These are phyloP conservation scores for Dinomys branickii DNA, from an alignment of 2,113 vertebrate species.

Conservation along the genomic window DNA sequence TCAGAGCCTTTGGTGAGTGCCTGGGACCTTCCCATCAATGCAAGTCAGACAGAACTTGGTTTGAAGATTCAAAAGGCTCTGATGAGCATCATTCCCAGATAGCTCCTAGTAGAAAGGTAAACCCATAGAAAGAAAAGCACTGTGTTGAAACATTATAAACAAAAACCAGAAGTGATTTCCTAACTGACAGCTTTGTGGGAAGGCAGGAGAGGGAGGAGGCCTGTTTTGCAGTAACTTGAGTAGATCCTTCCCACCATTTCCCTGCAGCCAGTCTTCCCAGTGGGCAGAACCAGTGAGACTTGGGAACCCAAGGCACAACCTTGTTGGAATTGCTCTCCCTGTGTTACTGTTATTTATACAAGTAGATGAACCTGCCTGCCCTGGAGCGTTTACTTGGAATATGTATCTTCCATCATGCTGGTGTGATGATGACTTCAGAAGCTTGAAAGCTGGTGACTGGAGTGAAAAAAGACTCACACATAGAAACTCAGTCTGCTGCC, in stretches of 20 bases:
- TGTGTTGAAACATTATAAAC: background rate
- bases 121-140: constrained; percentile 9
- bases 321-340: background rate
- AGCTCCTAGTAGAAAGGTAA: background rate
- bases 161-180: background rate
- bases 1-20: background rate
- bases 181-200: background rate
- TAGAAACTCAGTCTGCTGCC: background rate
- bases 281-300: background rate
- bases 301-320: background rate
- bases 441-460: background rate
- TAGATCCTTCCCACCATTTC: background rate
- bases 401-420: background rate
- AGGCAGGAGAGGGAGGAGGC: background rate
- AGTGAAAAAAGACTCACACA: background rate
- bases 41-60: background rate
- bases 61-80: background rate
- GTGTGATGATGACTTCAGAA: background rate
- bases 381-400: background rate
- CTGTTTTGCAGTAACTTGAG: background rate
- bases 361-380: background rate
- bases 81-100: background rate
- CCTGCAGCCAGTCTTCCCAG: background rate
- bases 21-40: background rate
- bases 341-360: constrained; percentile 1